Percentiles rank a stretch among this genome's conserved stretches.
Conservation (phyloP, 2,797 vertebrate genomes). For the Malurus splendens region DNA sequence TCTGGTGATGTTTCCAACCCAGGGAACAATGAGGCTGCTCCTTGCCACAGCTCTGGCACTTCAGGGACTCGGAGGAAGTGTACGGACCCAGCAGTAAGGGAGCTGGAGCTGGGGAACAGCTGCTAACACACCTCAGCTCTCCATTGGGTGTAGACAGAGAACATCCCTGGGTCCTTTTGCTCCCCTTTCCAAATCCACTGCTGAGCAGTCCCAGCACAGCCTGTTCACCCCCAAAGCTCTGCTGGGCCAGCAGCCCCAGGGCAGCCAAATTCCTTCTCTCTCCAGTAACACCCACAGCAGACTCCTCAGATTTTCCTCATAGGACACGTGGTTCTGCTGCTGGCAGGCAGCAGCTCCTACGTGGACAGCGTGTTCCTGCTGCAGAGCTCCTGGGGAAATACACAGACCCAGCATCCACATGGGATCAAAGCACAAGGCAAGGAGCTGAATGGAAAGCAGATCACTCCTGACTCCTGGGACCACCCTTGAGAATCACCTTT, state of each 20-base stretch:
- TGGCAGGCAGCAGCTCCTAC: neutral
- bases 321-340: fast-evolving
- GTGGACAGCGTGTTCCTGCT: fast-evolving
- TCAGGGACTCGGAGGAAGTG: neutral
- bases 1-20: neutral
- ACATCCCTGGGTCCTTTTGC: neutral
- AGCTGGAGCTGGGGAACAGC: neutral
- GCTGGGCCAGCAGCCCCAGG: neutral
- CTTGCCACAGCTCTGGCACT: neutral
- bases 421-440: neutral
- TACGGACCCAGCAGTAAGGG: neutral
- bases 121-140: neutral
- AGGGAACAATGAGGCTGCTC: neutral
- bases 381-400: neutral
- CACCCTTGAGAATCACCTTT: neutral
- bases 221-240: neutral
- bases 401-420: fast-evolving
- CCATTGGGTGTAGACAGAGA: neutral
- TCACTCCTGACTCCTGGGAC: neutral
- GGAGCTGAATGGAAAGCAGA: neutral
- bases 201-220: neutral
- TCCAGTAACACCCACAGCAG: neutral
- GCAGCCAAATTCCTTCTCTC: neutral
- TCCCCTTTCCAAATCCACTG: neutral
- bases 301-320: neutral